Conservation (phyloP, 2,113 vertebrate species). For the Tautogolabrus adspersus region DNA sequence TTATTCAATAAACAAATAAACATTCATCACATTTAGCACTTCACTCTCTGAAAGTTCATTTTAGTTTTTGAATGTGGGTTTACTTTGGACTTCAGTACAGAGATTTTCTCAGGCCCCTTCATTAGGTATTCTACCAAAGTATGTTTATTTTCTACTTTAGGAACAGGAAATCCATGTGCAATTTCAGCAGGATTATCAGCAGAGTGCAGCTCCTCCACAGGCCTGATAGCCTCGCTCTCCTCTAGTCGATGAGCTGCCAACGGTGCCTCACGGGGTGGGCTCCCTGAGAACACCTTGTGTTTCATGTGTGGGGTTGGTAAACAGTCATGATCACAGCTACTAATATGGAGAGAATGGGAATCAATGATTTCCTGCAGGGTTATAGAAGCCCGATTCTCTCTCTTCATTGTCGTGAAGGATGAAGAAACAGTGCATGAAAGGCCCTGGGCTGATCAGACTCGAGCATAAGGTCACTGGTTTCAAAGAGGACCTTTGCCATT, state of each 20-base stretch:
- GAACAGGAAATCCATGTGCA: slow-evolving; percentile 78
- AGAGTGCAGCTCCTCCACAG: slow-evolving; percentile 61
- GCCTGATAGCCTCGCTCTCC: slow-evolving; percentile 62
- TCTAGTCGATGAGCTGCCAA: slow-evolving; percentile 49
- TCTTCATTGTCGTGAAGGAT: slow-evolving; percentile 6
- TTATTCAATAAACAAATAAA: slow-evolving; percentile 1
- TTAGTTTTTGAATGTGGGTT: slow-evolving; percentile 2
- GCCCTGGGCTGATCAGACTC: slow-evolving; percentile 16
- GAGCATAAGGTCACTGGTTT: slow-evolving; percentile 46
- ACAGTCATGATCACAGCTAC: slow-evolving; percentile 26
- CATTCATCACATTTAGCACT: not conserved
- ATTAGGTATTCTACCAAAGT: slow-evolving; percentile 62
- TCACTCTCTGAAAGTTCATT: slow-evolving; percentile 2
- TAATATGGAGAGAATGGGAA: slow-evolving; percentile 12
- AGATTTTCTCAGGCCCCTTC: slow-evolving; percentile 27
- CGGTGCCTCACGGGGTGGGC: slow-evolving; percentile 39
- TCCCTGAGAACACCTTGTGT: slow-evolving; percentile 11
- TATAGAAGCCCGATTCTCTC: not conserved
- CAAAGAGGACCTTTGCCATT: slow-evolving; percentile 20
- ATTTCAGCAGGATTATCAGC: slow-evolving; percentile 78
- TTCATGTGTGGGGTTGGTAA: slow-evolving; percentile 25
- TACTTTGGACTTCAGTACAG: not conserved
- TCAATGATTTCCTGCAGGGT: slow-evolving; percentile 8
- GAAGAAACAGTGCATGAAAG: slow-evolving; percentile 19
- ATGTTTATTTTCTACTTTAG: slow-evolving; percentile 66